Evolutionary conservation across 1,140 invertebrate genomes (phyloP), one percentile per base, ranked within the genome.

Genomic region (Brachionus calyciflorus): DNA sequence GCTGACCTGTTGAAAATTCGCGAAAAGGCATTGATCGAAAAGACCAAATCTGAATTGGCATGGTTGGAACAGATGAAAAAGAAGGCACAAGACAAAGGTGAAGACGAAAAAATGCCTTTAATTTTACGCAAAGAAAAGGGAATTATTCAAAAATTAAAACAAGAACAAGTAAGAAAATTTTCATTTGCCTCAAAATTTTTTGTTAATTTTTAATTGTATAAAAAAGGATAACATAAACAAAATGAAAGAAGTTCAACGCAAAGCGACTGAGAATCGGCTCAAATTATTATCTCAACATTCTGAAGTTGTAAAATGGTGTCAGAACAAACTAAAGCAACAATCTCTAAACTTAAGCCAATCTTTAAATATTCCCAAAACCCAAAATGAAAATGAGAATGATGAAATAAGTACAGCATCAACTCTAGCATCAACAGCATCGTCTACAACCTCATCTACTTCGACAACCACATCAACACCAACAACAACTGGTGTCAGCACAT

Each of bases 1-100:
- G 53, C 76, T 17, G 21, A 77, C 33, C 49, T 88, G 7, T 83
- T 88, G 19, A 86, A 86, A 77, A 83, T 87, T 24, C 83, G 85
- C 17, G 87, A 88, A 79, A 88, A 87, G 80, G 88, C 87, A 0
- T 80, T 89, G 55, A 85, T 87, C 37, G 88, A 89, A 81, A 87
- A 87, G 76, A 88, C 88, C 1, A 87, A 86, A 79, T 87, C 88
- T 53, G 85, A 89, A 77, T 83, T 87, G 10, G 84, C 86, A 49
- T 82, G 88, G 77, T 83, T 89, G 51, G 86, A 88, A 77, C 82
- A 83, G 68, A 85, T 88, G 77, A 88, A 88, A 78, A 83, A 86
- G 30, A 79, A 81, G 55, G 78, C 82, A 5, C 77, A 80, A 6
- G 81, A 83, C 57, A 85, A 85, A 77, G 84, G 84, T 0, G 79